Evolutionary conservation across 2,888 invertebrate genomes (phyloP).

Genomic region (Catocala fraxini): DNA sequence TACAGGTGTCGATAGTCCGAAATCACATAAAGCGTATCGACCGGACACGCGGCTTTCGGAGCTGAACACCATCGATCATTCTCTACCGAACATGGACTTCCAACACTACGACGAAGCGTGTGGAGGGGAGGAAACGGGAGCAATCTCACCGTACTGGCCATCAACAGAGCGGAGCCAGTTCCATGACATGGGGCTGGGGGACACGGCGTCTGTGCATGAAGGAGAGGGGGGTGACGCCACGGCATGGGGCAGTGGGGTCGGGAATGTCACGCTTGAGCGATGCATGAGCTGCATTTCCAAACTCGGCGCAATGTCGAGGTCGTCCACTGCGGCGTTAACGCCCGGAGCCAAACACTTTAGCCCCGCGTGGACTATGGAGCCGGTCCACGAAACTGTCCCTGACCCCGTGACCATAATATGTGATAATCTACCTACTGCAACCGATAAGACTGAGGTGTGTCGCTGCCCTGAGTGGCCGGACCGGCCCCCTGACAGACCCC

Average conservation of each 20-base stretch:
- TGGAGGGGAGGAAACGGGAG: slow-evolving; percentile 73
- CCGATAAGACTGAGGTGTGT: slow-evolving; percentile 62
- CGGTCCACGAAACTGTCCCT: slow-evolving; percentile 62
- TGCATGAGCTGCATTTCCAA: slow-evolving; percentile 94
- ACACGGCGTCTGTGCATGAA: slow-evolving; percentile 72
- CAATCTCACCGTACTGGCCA: slow-evolving; percentile 89
- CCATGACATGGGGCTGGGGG: slow-evolving; percentile 79
- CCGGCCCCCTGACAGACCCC: slow-evolving; percentile 88
- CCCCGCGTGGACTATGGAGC: slow-evolving; percentile 88
- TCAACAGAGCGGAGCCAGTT: slow-evolving; percentile 85
- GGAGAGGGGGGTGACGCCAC: slow-evolving; percentile 60
- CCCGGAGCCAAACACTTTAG: slow-evolving; percentile 84
- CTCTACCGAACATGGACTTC: slow-evolving; percentile 73
- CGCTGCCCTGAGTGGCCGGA: slow-evolving; percentile 57
- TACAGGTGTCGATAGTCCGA: slow-evolving; percentile 68
- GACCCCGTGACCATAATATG: slow-evolving; percentile 26
- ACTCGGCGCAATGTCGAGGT: slow-evolving; percentile 91
- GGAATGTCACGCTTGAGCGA: slow-evolving; percentile 85
- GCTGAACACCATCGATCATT: slow-evolving; percentile 80
- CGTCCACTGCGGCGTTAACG: slow-evolving; percentile 87
- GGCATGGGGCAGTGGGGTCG: slow-evolving; percentile 69
- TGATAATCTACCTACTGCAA: slow-evolving; percentile 47
- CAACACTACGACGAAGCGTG: slow-evolving; percentile 72
- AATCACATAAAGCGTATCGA: slow-evolving; percentile 70
- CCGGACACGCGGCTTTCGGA: slow-evolving; percentile 86